These are phyloP conservation scores for Clarias laeviceps DNA, from an alignment of 2,797 vertebrate genomes.

Conservation along the genomic window DNA sequence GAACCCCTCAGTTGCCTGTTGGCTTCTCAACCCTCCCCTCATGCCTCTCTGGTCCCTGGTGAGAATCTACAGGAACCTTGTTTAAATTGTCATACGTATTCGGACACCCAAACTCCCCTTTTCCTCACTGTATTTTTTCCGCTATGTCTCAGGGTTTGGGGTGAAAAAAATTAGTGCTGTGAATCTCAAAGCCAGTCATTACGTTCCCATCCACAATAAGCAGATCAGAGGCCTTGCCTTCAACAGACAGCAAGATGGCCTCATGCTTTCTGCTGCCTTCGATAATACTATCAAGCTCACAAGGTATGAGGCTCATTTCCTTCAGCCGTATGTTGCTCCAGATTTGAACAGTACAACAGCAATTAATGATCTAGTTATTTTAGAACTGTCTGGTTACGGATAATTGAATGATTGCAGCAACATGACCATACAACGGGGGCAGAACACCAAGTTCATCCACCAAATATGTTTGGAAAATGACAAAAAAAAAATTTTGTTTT, in stretches of 20 bases:
- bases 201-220: slow-evolving; percentile 88
- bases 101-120: background rate
- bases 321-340: background rate
- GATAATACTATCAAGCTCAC: slow-evolving; percentile 93
- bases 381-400: background rate
- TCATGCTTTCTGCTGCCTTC: slow-evolving; percentile 90
- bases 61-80: slow-evolving; percentile 40
- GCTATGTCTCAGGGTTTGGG: slow-evolving; percentile 81
- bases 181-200: slow-evolving; percentile 89
- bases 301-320: slow-evolving; percentile 74
- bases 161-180: slow-evolving; percentile 92
- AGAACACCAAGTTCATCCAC: background rate
- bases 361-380: background rate
- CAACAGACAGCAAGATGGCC: slow-evolving; percentile 77
- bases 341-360: background rate
- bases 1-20: slow-evolving; percentile 85
- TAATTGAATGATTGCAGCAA: background rate
- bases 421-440: background rate
- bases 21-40: slow-evolving; percentile 90
- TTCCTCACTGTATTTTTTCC: background rate
- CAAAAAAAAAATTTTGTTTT: background rate
- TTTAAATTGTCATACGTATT: background rate
- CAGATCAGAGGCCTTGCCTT: slow-evolving; percentile 93
- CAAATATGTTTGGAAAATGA: background rate
- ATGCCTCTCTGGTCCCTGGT: slow-evolving; percentile 88